Conservation (phyloP, 1,140 invertebrate species). For the Dermatophagoides farinae region DNA sequence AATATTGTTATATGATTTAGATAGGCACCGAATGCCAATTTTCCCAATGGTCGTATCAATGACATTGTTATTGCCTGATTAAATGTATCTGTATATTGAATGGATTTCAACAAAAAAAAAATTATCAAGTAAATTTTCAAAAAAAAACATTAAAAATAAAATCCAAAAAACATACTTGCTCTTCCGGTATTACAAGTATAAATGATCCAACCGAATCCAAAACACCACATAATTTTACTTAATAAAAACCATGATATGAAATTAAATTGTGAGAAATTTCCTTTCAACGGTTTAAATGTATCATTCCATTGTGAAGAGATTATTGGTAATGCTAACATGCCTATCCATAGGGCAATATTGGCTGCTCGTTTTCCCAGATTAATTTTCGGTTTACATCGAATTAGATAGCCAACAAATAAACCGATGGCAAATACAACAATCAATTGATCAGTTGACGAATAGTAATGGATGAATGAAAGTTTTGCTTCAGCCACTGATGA, state of each 20-base stretch:
- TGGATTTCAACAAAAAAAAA: background rate
- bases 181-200: slow-evolving; percentile 4
- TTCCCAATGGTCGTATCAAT: background rate
- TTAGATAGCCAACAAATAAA: slow-evolving; percentile 5
- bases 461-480: slow-evolving; percentile 8
- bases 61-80: background rate
- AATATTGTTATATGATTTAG: slow-evolving; percentile 10
- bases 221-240: slow-evolving; percentile 9
- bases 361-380: background rate
- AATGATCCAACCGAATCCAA: slow-evolving; percentile 9
- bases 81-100: background rate
- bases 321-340: background rate
- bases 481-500: background rate
- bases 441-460: background rate
- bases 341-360: slow-evolving; percentile 3
- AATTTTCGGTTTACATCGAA: background rate
- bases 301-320: slow-evolving; percentile 6
- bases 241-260: slow-evolving; percentile 5
- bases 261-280: slow-evolving; percentile 3
- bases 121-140: background rate
- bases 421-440: background rate
- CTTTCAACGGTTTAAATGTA: slow-evolving; percentile 5
- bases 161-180: background rate
- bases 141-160: background rate
- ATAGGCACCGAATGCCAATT: slow-evolving; percentile 4